Evolutionary conservation across 1,140 invertebrate species (phyloP).

Genomic region (Batillaria attramentaria): DNA sequence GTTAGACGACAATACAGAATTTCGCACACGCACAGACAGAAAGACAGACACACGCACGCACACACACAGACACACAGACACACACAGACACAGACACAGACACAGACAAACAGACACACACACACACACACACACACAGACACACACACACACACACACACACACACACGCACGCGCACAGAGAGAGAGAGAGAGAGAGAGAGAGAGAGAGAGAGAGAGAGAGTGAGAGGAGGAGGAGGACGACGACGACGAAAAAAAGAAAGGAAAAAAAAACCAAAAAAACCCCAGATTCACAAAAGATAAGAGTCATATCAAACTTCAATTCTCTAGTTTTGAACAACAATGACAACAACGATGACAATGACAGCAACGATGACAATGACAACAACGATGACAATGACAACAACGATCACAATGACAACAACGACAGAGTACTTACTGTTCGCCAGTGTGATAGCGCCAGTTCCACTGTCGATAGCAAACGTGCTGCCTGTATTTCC

Average conservation of each 20-base stretch:
- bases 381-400: too few species aligned
- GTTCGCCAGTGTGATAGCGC: conserved; percentile 39
- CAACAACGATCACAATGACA: background rate
- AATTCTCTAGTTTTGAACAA: background rate
- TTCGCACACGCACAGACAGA: background rate
- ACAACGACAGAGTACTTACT: conserved; percentile 40
- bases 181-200: too few species aligned
- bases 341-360: too few species aligned
- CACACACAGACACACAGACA: background rate
- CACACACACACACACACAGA: background rate
- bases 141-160: background rate
- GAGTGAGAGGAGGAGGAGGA: background rate
- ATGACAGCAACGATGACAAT: too few species aligned
- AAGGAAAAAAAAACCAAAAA: too few species aligned
- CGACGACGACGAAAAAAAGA: background rate
- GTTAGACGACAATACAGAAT: background rate
- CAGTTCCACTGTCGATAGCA: conserved; percentile 30
- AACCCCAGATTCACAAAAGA: too few species aligned
- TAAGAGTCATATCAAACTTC: background rate
- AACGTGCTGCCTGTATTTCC: conserved; percentile 45
- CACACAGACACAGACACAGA: background rate
- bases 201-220: background rate
- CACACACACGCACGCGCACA: background rate
- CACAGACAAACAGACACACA: too few species aligned
- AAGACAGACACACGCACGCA: too few species aligned